Evolutionary conservation across 2,797 vertebrate genomes (phyloP), one percentile per base, ranked within the genome.

Genomic region (Pantherophis alleghaniensis): DNA sequence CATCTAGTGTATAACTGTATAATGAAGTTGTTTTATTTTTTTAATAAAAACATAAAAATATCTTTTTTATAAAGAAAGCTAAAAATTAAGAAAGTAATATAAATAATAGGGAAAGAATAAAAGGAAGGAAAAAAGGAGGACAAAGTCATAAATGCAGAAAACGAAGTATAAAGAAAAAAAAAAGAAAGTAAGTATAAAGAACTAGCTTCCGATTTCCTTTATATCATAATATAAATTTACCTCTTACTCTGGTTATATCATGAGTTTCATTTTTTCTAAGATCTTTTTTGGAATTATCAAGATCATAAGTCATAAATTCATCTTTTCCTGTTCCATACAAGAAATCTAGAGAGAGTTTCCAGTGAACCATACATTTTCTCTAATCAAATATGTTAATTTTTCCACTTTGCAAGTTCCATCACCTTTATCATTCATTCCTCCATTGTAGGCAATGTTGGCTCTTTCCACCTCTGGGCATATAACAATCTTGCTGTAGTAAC

Each of bases 1-100:
- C 91, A 95, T 91, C 92, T 94, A 95, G 94, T 91, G 90, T 55
- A 83, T 94, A 94, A 93, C 95, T 96, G 95, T 95, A 88, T 86
- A 91, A 55, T 87, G 87, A 55, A 26, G 93, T 91, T 89, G 92
- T 92, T 18, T 74, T 37, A 74, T n/a, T 69, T 69, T 69, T 74
- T 74, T 74, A 66, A 66, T 66, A n/a, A n/a, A 66, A 66, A 66
- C 11, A 1, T 18, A 69, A 74, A 18, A 74, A 69, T 69, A 69
- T 32, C 47, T 51, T 69, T 32, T 32, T 74, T 18, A 63, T n/a
- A 66, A 66, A 66, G 28, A n/a, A 32, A 74, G 14, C 16, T 74
- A 3, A 37, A 37, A 37, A 74, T 74, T 37, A 37, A 74, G 6
- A 74, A 74, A 74, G n/a, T 32, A 32, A 74, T 74, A 74, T 74